These are phyloP conservation scores for Melierax canorus DNA, from an alignment of 2,113 vertebrate genomes.

Conservation along the genomic window DNA sequence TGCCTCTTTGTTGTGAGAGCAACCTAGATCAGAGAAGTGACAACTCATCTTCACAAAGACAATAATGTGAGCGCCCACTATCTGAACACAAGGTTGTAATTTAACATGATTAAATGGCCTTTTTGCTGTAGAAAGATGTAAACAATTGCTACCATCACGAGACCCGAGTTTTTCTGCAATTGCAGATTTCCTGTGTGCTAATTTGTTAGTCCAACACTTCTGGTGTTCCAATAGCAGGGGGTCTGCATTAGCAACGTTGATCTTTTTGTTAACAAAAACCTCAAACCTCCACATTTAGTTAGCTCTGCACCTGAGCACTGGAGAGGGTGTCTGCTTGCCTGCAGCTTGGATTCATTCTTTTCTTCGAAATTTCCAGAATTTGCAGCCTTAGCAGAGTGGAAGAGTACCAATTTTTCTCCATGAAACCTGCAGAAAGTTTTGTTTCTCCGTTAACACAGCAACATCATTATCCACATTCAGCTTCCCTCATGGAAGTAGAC, in stretches of 20 bases:
- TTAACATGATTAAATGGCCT: conserved; percentile 18
- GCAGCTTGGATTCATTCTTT: neutral
- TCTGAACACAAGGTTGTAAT: conserved; percentile 20
- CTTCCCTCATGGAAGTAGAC: neutral
- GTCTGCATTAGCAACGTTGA: neutral
- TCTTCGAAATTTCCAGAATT: neutral
- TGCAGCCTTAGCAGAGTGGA: neutral
- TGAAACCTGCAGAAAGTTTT: neutral
- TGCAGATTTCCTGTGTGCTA: conserved; percentile 28
- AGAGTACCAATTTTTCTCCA: neutral
- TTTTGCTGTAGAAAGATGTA: conserved; percentile 21
- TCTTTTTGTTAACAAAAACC: neutral
- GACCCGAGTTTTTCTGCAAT: neutral
- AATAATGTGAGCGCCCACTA: neutral
- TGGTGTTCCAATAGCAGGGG: conserved; percentile 34
- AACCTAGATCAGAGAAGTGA: conserved; percentile 44
- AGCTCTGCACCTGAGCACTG: neutral
- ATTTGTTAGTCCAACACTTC: conserved; percentile 39
- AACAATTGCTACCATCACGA: neutral
- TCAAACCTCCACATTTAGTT: neutral
- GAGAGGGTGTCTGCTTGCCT: neutral
- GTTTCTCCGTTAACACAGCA: neutral
- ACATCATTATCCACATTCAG: neutral
- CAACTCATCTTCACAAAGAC: conserved; percentile 36
- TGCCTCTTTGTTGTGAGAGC: conserved; percentile 17